Percentiles rank a stretch among this genome's conserved stretches.
Conservation (phyloP, 2,888 invertebrate genomes). For the Agrenia bidenticulata region DNA sequence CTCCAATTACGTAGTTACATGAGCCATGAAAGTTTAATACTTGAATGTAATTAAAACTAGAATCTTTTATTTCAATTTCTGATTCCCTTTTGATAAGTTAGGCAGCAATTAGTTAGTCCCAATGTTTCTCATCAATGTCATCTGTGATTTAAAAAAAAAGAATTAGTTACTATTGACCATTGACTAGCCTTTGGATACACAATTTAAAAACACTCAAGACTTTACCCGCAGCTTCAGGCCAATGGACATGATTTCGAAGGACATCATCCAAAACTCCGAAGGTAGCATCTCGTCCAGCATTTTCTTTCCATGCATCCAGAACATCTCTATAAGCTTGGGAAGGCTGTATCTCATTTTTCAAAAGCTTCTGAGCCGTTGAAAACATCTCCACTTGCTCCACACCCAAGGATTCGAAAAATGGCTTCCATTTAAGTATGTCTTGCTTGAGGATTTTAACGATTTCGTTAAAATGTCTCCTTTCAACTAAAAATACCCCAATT, state of each 20-base stretch:
- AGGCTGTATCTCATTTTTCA: constrained; percentile 37
- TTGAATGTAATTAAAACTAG: too few species aligned
- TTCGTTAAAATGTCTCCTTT: constrained; percentile 47
- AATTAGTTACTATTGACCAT: too few species aligned
- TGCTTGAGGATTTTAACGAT: constrained; percentile 42
- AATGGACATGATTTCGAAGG: constrained; percentile 31
- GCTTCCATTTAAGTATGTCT: constrained; percentile 38
- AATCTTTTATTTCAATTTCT: too few species aligned
- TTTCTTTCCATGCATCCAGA: constrained; percentile 44
- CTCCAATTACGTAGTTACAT: too few species aligned
- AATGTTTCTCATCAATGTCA: constrained; percentile 35
- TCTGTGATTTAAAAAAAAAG: constrained; percentile 26
- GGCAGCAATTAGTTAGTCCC: constrained; percentile 25
- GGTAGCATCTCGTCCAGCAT: constrained; percentile 36
- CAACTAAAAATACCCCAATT: constrained; percentile 28
- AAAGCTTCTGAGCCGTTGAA: constrained; percentile 40
- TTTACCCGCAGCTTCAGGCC: constrained; percentile 44
- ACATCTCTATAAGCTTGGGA: constrained; percentile 43
- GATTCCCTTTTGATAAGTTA: too few species aligned
- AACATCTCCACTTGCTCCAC: constrained; percentile 46
- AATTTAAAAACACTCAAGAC: not conserved
- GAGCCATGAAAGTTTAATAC: too few species aligned
- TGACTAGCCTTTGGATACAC: not conserved
- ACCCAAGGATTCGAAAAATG: constrained; percentile 38
- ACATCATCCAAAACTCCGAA: constrained; percentile 34